phyloP scores from a whole-genome alignment of 2,888 invertebrate genomes.

The Mechanitis mazaeus region DNA sequence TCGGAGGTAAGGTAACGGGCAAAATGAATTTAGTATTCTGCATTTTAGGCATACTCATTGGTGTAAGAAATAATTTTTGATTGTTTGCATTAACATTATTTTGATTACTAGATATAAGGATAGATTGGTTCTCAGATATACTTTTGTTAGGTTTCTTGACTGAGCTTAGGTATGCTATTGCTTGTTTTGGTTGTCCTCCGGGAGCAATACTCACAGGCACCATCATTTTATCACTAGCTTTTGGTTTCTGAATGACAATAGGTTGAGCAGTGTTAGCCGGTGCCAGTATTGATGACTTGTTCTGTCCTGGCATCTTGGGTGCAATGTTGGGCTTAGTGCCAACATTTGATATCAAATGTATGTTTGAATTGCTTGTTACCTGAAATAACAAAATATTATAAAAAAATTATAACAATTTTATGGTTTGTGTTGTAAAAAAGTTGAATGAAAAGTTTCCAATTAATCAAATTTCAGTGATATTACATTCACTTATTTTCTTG shows the following conservation, averaged over 20 bases:
- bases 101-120: conserved; percentile 67
- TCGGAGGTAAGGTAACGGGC: conserved; percentile 70
- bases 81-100: conserved; percentile 58
- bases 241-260: conserved; percentile 77
- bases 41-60: conserved; percentile 77
- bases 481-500: no score
- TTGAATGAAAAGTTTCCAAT: no score
- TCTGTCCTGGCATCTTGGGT: conserved; percentile 54
- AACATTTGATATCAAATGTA: conserved; percentile 66
- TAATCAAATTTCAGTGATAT: no score
- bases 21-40: conserved; percentile 74
- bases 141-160: conserved; percentile 70
- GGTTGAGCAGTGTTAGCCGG: conserved; percentile 67
- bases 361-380: conserved; percentile 63
- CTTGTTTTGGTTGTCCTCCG: conserved; percentile 59
- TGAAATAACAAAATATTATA: conserved; percentile 40
- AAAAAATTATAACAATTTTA: not conserved
- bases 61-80: conserved; percentile 76
- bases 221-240: conserved; percentile 66
- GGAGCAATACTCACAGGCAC: conserved; percentile 70
- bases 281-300: conserved; percentile 62
- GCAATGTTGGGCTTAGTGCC: conserved; percentile 63
- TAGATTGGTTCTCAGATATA: conserved; percentile 62
- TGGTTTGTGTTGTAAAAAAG: not conserved
- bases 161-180: conserved; percentile 74